Base-by-base conservation (phyloP, 2,888 invertebrate species). In the Sylvicola cinctus region DNA sequence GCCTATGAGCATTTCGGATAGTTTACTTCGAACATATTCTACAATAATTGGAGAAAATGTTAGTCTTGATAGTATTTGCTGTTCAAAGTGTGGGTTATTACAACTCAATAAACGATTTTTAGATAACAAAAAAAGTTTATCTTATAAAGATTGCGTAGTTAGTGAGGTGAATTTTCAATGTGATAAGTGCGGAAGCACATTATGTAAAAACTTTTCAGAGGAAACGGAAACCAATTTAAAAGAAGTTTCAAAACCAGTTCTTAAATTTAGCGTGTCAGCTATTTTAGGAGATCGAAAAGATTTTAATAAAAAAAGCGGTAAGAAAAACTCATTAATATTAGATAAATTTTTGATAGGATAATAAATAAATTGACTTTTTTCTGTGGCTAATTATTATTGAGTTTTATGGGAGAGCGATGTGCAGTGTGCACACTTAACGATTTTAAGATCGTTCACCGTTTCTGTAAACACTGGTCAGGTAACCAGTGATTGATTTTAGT, bases 191-290 rank as follows among this genome's bases (percentile, higher is more conserved):
- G 45, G 45, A 38, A 41, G 43, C 14, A 31, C 30, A n/a, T n/a
- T n/a, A n/a, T n/a, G n/a, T 34, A 37, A 40, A 20, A 37, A 33
- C 29, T 33, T 34, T 34, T 31, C 33, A 31, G 38, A 32, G 36
- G 39, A 49, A 26, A 45, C 46, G 36, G 43, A 46, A 33, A 57
- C 58, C 27, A 48, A 57, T 27, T 43, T 59, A 28, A 58, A 60
- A 49, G 59, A 56, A 45, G 31, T 35, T 32, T 42, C 59, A 39
- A 83, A 83, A 48, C 85, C 85, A 14, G 68, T 81, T 50, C 65
- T 87, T 46, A 87, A 87, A 59, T 88, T 88, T 60, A 87, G 87
- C 70, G 87, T 88, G 41, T 85, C 79, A 64, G 87, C 87, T 31
- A 88, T 88, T 45, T 63, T 88, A 46, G 84, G 84, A 34, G 58